Percentiles rank a stretch among this genome's conserved stretches.
Conservation (phyloP, 2,113 vertebrate species). For the Trogon surrucura region DNA sequence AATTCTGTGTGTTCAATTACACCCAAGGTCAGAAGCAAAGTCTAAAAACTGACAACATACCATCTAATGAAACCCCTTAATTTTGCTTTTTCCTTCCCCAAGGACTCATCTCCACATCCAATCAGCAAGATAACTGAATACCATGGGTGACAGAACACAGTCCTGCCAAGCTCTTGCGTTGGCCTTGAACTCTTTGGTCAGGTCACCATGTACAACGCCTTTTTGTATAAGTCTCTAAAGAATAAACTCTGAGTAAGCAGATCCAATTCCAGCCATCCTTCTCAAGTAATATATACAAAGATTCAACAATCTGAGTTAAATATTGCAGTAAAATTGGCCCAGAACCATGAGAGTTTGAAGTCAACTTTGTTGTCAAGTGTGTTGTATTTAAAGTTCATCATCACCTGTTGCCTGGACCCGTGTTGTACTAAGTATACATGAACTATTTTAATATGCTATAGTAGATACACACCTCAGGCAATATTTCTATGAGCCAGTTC, state of each 20-base stretch:
- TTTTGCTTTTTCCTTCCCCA: neutral
- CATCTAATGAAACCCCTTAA: neutral
- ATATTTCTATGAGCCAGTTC: neutral
- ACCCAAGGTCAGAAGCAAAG: neutral
- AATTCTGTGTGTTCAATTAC: neutral
- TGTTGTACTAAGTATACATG: neutral
- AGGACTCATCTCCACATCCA: neutral
- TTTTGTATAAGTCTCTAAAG: neutral
- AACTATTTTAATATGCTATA: neutral
- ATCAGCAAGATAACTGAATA: slow-evolving; percentile 28
- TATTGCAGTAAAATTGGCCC: neutral
- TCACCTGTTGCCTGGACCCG: neutral
- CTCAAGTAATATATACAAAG: neutral
- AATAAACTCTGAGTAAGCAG: neutral
- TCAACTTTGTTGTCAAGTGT: neutral
- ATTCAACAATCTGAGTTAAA: neutral
- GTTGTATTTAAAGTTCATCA: neutral
- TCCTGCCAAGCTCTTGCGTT: neutral
- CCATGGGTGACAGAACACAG: slow-evolving; percentile 6
- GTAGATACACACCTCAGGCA: neutral
- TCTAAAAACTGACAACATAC: neutral
- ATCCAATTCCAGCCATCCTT: neutral
- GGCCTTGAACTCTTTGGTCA: slow-evolving; percentile 32
- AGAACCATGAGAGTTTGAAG: neutral
- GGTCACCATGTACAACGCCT: neutral